phyloP scores from a whole-genome alignment of 2,113 vertebrate genomes.

The Chaetops frenatus region DNA sequence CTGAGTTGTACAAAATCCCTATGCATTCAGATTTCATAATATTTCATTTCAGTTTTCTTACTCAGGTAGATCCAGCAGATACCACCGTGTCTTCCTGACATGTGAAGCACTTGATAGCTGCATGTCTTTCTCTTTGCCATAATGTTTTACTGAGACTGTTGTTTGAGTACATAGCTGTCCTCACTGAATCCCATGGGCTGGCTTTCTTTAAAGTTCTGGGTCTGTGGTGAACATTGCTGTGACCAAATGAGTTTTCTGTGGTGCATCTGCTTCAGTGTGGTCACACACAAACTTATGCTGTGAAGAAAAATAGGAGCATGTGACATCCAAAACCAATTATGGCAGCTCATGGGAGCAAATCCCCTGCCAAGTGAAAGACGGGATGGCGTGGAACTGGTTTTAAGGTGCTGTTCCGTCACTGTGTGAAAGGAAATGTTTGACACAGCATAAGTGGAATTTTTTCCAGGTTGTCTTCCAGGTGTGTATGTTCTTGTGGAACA shows the following conservation, averaged over 20 bases:
- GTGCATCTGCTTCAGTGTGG: not conserved
- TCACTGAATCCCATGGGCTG: not conserved
- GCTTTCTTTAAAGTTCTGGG: not conserved
- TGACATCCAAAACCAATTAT: fast-evolving
- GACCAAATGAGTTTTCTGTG: not conserved
- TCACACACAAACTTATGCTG: fast-evolving
- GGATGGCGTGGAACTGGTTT: not conserved
- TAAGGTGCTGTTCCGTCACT: not conserved
- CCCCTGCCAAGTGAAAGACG: not conserved
- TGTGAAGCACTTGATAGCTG: not conserved
- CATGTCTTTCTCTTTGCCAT: not conserved
- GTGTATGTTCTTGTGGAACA: not conserved
- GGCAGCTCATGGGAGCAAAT: not conserved
- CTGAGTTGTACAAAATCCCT: not conserved
- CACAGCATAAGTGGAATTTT: not conserved
- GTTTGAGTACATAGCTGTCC: not conserved
- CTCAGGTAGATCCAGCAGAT: not conserved
- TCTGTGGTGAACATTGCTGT: fast-evolving
- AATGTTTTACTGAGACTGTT: not conserved
- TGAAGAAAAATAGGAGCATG: not conserved
- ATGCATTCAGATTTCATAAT: not conserved
- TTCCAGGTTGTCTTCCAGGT: not conserved
- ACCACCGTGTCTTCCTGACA: not conserved
- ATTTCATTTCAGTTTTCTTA: not conserved
- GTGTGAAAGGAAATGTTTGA: not conserved